Conservation (phyloP, 2,797 vertebrate species). For the Odontamblyopus rebecca region DNA sequence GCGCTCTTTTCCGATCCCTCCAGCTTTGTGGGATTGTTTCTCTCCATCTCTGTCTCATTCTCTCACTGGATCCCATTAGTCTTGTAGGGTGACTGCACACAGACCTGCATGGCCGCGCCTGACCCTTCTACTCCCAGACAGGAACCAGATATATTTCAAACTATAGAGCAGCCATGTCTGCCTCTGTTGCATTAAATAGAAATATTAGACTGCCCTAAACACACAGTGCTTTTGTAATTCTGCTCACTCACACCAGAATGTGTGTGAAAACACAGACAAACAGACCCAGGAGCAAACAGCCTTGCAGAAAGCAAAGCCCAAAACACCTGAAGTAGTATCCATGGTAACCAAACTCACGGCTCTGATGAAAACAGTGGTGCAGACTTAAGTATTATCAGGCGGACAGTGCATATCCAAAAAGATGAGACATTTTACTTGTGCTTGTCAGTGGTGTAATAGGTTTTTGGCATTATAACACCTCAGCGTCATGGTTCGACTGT, state of each 20-base stretch:
- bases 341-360: constrained; percentile 56
- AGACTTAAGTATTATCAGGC: constrained; percentile 14
- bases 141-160: background rate
- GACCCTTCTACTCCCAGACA: constrained; percentile 22
- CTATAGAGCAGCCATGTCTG: background rate
- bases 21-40: constrained; percentile 10
- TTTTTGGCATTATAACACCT: too few species aligned
- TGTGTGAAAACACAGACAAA: constrained; percentile 23
- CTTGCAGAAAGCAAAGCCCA: constrained; percentile 24
- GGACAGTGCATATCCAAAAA: background rate
- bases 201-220: constrained; percentile 5
- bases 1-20: constrained; percentile 3
- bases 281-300: constrained; percentile 39
- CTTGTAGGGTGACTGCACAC: constrained; percentile 32
- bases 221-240: constrained; percentile 22
- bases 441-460: too few species aligned
- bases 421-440: background rate
- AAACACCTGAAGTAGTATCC: constrained; percentile 64
- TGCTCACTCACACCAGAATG: constrained; percentile 23
- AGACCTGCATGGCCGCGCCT: constrained; percentile 21
- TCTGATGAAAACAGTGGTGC: constrained; percentile 28
- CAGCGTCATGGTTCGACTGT: too few species aligned
- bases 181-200: background rate
- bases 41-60: constrained; percentile 26
- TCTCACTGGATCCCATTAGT: constrained; percentile 33